Percentiles rank a stretch among this genome's conserved stretches.
phyloP scores from a whole-genome alignment of 2,113 vertebrate species.

The Psammodynastes pulverulentus region DNA sequence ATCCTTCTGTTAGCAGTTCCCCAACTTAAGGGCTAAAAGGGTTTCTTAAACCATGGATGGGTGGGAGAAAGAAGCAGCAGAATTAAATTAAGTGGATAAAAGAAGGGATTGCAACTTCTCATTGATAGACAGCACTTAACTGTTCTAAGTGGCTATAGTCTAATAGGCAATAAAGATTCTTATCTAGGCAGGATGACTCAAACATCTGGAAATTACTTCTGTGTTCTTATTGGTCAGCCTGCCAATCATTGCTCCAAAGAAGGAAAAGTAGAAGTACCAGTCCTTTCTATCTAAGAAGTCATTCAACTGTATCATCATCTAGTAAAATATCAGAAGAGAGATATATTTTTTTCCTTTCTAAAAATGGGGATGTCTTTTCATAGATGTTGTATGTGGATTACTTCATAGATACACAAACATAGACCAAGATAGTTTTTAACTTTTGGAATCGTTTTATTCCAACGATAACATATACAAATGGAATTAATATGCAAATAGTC shows the following conservation, averaged over 20 bases:
- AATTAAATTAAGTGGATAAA: background rate
- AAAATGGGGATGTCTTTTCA: background rate
- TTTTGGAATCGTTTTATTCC: background rate
- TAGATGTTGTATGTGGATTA: background rate
- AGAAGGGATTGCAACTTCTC: background rate
- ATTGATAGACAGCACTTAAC: background rate
- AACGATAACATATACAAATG: background rate
- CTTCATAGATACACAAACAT: background rate
- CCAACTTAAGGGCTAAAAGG: background rate
- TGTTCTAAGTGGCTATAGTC: background rate
- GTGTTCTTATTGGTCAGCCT: background rate
- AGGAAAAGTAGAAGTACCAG: background rate
- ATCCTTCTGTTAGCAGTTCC: background rate
- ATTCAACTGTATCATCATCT: background rate
- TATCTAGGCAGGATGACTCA: background rate
- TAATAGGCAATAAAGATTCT: background rate
- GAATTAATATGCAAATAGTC: background rate
- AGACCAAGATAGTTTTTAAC: background rate
- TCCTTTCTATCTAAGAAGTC: background rate
- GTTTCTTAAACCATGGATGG: background rate
- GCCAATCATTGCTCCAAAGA: background rate
- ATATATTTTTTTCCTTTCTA: background rate
- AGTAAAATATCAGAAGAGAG: background rate
- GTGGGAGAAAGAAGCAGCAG: background rate
- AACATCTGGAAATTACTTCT: background rate